phyloP scores from a whole-genome alignment of 2,888 invertebrate genomes.

The Platycnemis pennipes region DNA sequence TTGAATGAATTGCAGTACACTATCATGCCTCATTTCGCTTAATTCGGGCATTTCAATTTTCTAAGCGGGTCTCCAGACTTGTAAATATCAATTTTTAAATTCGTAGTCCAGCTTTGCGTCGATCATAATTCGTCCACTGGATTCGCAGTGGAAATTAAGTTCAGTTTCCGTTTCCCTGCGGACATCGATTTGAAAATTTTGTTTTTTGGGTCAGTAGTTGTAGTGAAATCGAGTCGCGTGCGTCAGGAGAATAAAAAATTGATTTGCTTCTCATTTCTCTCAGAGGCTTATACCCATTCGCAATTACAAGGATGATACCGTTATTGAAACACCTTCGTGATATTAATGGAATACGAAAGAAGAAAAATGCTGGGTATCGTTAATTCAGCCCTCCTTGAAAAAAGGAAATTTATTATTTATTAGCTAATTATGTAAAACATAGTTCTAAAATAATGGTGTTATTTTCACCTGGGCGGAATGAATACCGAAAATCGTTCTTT shows the following conservation, averaged over 20 bases:
- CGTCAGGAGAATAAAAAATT: neutral
- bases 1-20: no score
- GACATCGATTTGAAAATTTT: constrained; percentile 14
- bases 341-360: neutral
- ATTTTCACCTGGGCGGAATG: no score
- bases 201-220: neutral
- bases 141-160: neutral
- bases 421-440: no score
- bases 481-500: no score
- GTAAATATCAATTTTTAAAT: no score
- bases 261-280: neutral
- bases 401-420: neutral
- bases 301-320: neutral
- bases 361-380: neutral
- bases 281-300: neutral
- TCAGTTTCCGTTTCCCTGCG: neutral
- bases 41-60: no score
- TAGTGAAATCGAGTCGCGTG: neutral
- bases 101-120: neutral
- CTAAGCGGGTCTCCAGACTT: no score
- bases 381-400: neutral
- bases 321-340: neutral
- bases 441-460: no score
- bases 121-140: neutral
- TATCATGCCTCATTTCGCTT: no score